Evolutionary conservation across 1,140 invertebrate genomes (phyloP), one percentile per base, ranked within the genome.

Genomic region (Ectropis grisescens): DNA sequence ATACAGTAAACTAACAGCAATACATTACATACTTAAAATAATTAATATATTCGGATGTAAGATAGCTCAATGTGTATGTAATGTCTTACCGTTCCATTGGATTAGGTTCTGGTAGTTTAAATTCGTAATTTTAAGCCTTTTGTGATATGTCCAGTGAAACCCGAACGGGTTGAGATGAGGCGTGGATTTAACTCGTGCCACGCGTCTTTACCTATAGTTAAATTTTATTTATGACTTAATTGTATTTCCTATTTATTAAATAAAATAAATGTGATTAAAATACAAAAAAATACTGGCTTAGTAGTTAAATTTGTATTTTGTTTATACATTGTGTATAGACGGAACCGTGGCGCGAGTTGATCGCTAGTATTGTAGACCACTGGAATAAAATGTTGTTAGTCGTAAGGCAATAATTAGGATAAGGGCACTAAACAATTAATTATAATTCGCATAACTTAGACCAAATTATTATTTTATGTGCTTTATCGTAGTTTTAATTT

Each of bases 101-200:
- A 60, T 75, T 69, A 80, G 65, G 65, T 74, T 68, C 53, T 67
- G 58, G 61, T 80, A 80, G 68, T 48, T 68, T 75, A 69, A 56
- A 44, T 76, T 61, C n/a, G n/a, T n/a, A n/a, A 66, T 53, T 56
- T 40, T 75, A 80, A 74, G 69, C 45, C 60, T 57, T 55, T 61
- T 80, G 76, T 81, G 72, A 81, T 81, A 81, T 60, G 76, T 78
- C 76, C 75, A 80, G 70, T 75, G 70, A 68, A n/a, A n/a, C n/a
- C n/a, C n/a, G n/a, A n/a, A n/a, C n/a, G n/a, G n/a, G n/a, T n/a
- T n/a, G n/a, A n/a, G n/a, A n/a, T n/a, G n/a, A n/a, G n/a, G n/a
- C n/a, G n/a, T n/a, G n/a, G n/a, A 8, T 45, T 23, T 41, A 24
- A 61, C 53, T 61, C 64, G 53, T 61, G 58, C 52, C 57, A 29